These are phyloP conservation scores for Monoplex corrugatus DNA, from an alignment of 2,888 invertebrate species.

Conservation along the genomic window DNA sequence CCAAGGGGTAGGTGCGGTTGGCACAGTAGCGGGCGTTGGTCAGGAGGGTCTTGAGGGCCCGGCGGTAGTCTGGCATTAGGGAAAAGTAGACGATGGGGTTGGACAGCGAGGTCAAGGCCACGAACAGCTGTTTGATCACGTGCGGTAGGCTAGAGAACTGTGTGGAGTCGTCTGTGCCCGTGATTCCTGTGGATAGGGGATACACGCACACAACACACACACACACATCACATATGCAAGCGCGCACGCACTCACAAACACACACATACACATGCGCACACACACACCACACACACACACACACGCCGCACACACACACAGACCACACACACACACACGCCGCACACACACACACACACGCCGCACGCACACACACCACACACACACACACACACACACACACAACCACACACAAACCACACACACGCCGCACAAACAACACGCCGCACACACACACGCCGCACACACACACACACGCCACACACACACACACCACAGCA, in stretches of 20 bases:
- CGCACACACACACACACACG: background rate
- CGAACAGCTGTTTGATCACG: slow-evolving; percentile 50
- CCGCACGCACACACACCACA: too few relatives aligned
- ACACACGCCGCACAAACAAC: too few relatives aligned
- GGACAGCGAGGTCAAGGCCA: slow-evolving; percentile 52
- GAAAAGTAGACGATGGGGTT: slow-evolving; percentile 55
- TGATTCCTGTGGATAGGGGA: slow-evolving; percentile 50
- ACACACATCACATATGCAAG: background rate
- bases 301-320: too few relatives aligned
- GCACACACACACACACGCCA: background rate
- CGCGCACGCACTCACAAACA: background rate
- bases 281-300: background rate
- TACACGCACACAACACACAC: too few relatives aligned
- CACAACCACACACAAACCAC: background rate
- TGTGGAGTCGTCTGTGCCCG: slow-evolving; percentile 55
- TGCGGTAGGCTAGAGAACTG: slow-evolving; percentile 40
- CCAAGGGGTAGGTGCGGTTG: background rate
- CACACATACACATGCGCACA: too few relatives aligned
- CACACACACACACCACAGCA: background rate
- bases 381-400: background rate
- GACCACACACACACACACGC: too few relatives aligned
- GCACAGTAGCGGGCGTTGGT: background rate
- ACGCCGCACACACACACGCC: too few relatives aligned
- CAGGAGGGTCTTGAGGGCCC: background rate
- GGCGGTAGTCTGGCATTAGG: slow-evolving; percentile 40